phyloP scores from a whole-genome alignment of 1,140 invertebrate genomes.

The Scaptomyza graminum region DNA sequence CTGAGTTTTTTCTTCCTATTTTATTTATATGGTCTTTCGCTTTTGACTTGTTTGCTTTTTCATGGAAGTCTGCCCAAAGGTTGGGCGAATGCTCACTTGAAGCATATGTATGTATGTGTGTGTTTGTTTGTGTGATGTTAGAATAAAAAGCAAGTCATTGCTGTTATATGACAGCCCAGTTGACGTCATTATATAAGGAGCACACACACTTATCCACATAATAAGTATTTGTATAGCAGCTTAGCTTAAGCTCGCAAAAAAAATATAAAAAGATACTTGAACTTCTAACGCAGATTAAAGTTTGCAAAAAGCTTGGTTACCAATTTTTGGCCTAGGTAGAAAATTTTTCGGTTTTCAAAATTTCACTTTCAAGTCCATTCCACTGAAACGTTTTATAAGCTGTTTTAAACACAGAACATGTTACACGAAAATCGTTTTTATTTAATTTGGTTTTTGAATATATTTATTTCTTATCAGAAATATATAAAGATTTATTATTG shows the following conservation, averaged over 20 bases:
- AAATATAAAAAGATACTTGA: neutral
- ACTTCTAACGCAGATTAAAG: slow-evolving; percentile 4
- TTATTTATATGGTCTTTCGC: slow-evolving; percentile 45
- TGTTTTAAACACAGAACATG: no score
- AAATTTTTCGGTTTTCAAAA: neutral
- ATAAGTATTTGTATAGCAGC: slow-evolving; percentile 33
- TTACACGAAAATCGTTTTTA: no score
- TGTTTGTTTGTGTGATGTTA: slow-evolving; percentile 8
- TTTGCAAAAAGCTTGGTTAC: neutral
- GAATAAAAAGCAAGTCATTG: slow-evolving; percentile 47
- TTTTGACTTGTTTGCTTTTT: slow-evolving; percentile 57
- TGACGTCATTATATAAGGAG: slow-evolving; percentile 63
- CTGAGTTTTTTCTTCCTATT: slow-evolving; percentile 38
- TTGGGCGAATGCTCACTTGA: slow-evolving; percentile 36
- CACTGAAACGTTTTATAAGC: no score
- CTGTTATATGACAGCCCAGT: slow-evolving; percentile 41
- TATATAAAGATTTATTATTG: no score
- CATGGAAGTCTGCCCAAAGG: slow-evolving; percentile 28
- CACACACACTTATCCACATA: slow-evolving; percentile 19
- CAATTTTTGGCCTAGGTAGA: neutral
- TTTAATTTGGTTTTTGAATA: no score
- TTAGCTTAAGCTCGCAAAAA: slow-evolving; percentile 1
- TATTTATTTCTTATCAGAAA: no score
- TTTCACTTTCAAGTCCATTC: neutral
- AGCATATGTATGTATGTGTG: slow-evolving; percentile 4